phyloP scores from a whole-genome alignment of 1,140 invertebrate species.

The Phortica variegata region DNA sequence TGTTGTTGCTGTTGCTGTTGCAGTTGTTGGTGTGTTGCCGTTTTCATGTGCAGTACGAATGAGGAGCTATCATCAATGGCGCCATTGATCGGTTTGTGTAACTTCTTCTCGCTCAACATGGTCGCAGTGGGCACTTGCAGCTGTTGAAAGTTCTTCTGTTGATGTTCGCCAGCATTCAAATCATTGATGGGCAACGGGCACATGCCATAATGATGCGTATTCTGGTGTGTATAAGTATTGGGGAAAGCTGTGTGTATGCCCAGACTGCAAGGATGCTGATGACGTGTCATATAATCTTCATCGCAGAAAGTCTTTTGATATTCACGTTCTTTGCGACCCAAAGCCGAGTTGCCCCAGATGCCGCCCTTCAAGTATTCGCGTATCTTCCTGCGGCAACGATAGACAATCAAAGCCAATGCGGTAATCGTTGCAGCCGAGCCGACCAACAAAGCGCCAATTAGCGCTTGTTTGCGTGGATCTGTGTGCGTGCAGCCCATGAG shows the following conservation, averaged over 20 bases:
- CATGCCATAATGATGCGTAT: constrained; percentile 76
- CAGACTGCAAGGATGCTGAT: constrained; percentile 64
- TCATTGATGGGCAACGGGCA: constrained; percentile 45
- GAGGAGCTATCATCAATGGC: constrained; percentile 41
- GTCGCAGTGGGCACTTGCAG: constrained; percentile 45
- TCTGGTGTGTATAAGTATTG: constrained; percentile 59
- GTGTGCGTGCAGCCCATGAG: constrained; percentile 77
- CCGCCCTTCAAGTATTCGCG: constrained; percentile 81
- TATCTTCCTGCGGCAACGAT: constrained; percentile 75
- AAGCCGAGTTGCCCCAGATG: constrained; percentile 70
- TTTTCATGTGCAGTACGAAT: constrained; percentile 50
- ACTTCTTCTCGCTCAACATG: constrained; percentile 43
- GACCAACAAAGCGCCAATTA: constrained; percentile 73
- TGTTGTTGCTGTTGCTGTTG: constrained; percentile 15
- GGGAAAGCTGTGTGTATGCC: constrained; percentile 60
- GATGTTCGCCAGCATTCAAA: constrained; percentile 27
- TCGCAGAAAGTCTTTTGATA: constrained; percentile 86
- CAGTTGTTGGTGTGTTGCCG: constrained; percentile 18
- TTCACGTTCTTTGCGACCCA: constrained; percentile 78
- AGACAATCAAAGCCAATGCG: constrained; percentile 70
- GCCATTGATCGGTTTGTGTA: constrained; percentile 28
- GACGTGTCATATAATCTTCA: constrained; percentile 77
- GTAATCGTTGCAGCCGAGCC: constrained; percentile 69
- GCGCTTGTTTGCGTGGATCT: constrained; percentile 74
- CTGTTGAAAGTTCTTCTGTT: constrained; percentile 43